These are phyloP conservation scores for Odontocolon sp. DNA, from an alignment of 2,888 invertebrate genomes.

Conservation along the genomic window DNA sequence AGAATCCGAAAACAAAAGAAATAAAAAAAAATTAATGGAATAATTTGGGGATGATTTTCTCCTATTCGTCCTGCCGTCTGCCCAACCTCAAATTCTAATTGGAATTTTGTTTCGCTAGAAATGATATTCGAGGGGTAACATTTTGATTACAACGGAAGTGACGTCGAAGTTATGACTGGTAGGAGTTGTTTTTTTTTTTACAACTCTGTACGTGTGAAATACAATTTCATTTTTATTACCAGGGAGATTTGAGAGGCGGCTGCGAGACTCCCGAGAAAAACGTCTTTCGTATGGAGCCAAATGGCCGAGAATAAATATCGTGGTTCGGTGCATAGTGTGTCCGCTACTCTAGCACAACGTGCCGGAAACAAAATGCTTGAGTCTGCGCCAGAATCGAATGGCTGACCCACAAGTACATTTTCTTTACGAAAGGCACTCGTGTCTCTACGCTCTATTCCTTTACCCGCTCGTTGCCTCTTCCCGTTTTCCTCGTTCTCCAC, in stretches of 20 bases:
- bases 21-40: too few relatives aligned
- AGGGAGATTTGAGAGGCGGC: neutral
- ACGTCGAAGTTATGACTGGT: neutral
- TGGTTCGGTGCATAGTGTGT: conserved; percentile 14
- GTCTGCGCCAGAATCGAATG: conserved; percentile 28
- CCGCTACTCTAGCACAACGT: neutral
- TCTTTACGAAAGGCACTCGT: conserved; percentile 13
- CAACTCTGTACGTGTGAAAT: neutral
- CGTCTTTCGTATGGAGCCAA: conserved; percentile 27
- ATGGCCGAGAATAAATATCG: conserved; percentile 36
- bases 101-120: neutral
- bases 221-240: conserved; percentile 5
- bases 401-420: neutral
- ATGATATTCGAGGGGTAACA: too few relatives aligned
- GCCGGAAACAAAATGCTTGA: conserved; percentile 22
- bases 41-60: too few relatives aligned
- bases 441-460: neutral
- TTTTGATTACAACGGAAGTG: too few relatives aligned
- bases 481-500: too few relatives aligned
- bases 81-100: neutral
- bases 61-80: too few relatives aligned
- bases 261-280: neutral
- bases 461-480: neutral
- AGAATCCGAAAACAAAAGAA: too few relatives aligned
- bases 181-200: neutral